Base-by-base conservation (phyloP, 2,797 vertebrate genomes). In the Pterois miles region DNA sequence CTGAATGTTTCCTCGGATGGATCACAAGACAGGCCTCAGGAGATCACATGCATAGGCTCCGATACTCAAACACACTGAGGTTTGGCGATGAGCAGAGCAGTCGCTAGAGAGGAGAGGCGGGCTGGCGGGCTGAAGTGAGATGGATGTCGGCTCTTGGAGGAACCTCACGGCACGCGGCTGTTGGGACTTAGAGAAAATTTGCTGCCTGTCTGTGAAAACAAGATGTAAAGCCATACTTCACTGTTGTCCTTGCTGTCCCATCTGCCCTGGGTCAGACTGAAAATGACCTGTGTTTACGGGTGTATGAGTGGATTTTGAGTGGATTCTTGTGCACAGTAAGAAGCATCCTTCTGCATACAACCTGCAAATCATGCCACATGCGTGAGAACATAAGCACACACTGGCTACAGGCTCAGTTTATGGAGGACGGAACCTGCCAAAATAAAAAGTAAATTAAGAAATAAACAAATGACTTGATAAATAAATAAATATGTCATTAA, bases 171-270 rank as follows among this genome's bases (percentile, higher is more conserved):
- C 64, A 54, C 46, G 60, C 62, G 36, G 66, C 83, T 88, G 76
- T 86, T 71, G 85, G 84, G 90, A 89, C 87, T 85, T 78, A 1
- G 68, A 89, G 78, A 88, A 83, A 66, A 87, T 91, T 88, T 88
- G 85, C 82, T 71, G 79, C 89, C 85, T 73, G 86, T 89, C 87
- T 87, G 70, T 72, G 83, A 81, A 87, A 92, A 91, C 85, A 88
- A 87, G 88, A 91, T 89, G 82, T 88, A 89, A 85, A 91, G 78
- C 79, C 65, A 73, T 62, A 63, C 80, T 84, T 88, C 78, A 85
- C 81, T 89, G 87, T 81, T 86, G 87, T 77, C 85, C 87, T 86
- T 53, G 81, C 70, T 38, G 34, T 84, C 67, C 84, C 83, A 74
- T 77, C 83, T 87, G 82, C 84, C 69, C 65, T 2, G 31, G 86